Evolutionary conservation across 2,113 vertebrate genomes (phyloP), one percentile per base, ranked within the genome.

Genomic region (Engraulis encrasicolus): DNA sequence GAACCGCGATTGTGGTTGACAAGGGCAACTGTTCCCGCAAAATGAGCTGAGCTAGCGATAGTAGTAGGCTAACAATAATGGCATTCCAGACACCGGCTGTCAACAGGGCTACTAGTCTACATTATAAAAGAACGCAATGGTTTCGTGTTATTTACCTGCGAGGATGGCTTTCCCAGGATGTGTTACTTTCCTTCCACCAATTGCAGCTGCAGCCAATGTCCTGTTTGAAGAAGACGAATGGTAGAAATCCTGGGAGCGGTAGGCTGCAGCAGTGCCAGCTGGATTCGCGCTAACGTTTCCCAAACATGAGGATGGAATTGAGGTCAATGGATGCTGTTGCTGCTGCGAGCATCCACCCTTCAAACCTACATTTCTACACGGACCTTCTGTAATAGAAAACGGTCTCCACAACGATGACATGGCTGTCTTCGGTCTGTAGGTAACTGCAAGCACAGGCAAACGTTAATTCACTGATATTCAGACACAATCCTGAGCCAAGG

Each of bases 151-250:
- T 71, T 50, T 78, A 95, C 95, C 96, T 91, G 93, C 94, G 27
- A 94, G 90, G 50, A 95, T 95, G 40, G 95, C 94, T 82, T 95
- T 96, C 49, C 93, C 94, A 0, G 91, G 93, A 83, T 95, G 94
- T 11, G 94, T 96, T 31, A 92, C 86, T 87, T 92, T 94, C 85
- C 89, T 90, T 17, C 93, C 89, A 50, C 93, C 94, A 78, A 90
- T 78, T 0, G 92, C 90, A 0, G 94, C 93, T 0, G 94, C 92
- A 0, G 93, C 91, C 81, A 93, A 85, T 66, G 85, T 91, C 54
- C 95, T 93, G 82, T 88, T 93, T 0, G 89, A 89, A 78, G 89
- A 86, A 83, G 83, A 88, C 7, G 84, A 54, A 6, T 58, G 82
- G 84, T 81, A 74, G 27, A 74, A 84, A 82, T 79, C 79, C 1